Evolutionary conservation across 2,113 vertebrate species (phyloP), one percentile per base, ranked within the genome.

Genomic region (Varanus komodoensis): DNA sequence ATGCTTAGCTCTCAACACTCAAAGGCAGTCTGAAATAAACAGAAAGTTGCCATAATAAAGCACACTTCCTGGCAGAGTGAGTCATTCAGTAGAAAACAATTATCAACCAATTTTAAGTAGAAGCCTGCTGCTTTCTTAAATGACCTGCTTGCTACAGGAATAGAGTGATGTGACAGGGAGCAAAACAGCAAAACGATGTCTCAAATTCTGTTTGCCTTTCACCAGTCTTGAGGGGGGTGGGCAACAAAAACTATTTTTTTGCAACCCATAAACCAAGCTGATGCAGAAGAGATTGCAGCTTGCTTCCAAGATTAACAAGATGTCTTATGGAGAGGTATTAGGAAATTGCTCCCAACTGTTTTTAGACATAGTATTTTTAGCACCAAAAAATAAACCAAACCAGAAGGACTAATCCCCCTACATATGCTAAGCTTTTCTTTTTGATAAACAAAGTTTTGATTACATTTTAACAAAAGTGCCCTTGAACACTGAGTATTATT

Each of bases 71-170:
- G 84, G 27, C 67, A 81, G 75, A 15, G n/a, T 78, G 91, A 96
- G 79, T 89, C 87, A 96, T 82, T 87, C 80, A 87, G 32, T 79
- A 92, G 50, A 96, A 94, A 93, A 93, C 81, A 96, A 90, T 96
- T 95, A 91, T 89, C 90, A 94, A 73, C 68, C 86, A 87, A 94
- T 92, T 94, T 95, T 84, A 95, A 92, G 87, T 85, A 75, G 83
- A 48, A 84, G 29, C 89, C 87, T 94, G 84, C 84, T 95, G 67
- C 86, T 95, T 94, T 90, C 61, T 92, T 94, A 95, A 95, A 95
- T 89, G 75, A 87, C 57, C 83, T 92, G 68, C 81, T 64, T 4
- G 82, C 50, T 61, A 74, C 48, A 82, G 29, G 38, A 92, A 92
- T 93, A 57, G 57, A 74, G 61, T 92, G 93, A 94, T 92, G 83